Evolutionary conservation across 2,888 invertebrate genomes (phyloP).

Genomic region (Drosophila engyochracea): DNA sequence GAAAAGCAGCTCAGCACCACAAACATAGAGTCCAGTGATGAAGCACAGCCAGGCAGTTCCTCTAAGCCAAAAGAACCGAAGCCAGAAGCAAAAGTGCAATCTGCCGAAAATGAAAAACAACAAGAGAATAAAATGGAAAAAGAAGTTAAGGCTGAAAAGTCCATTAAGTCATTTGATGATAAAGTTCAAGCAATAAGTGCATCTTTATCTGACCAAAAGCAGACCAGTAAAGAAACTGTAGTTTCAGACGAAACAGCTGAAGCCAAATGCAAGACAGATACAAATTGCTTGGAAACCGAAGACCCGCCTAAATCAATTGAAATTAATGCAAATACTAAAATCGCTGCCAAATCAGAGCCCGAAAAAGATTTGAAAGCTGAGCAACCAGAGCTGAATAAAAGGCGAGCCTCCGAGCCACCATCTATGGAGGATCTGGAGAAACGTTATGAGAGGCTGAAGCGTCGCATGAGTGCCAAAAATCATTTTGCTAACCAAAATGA

Average conservation of each 20-base stretch:
- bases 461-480: constrained; percentile 68
- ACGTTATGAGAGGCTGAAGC: constrained; percentile 74
- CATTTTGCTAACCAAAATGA: constrained; percentile 45
- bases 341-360: not conserved
- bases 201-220: constrained; percentile 16
- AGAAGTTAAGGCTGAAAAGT: constrained; percentile 18
- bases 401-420: constrained; percentile 76
- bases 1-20: constrained; percentile 72
- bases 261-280: constrained; percentile 18
- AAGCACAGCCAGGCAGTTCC: constrained; percentile 5
- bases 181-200: constrained; percentile 54
- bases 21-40: constrained; percentile 32
- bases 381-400: constrained; percentile 43
- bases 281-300: constrained; percentile 6
- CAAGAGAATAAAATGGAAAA: not conserved
- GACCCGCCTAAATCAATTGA: not conserved
- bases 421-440: constrained; percentile 80
- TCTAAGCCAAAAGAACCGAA: constrained; percentile 3
- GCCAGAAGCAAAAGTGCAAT: not conserved
- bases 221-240: constrained; percentile 5
- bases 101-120: not conserved
- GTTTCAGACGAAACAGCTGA: constrained; percentile 7
- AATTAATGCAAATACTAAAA: not conserved
- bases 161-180: constrained; percentile 46
- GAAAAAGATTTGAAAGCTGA: not conserved